phyloP scores from a whole-genome alignment of 1,140 invertebrate genomes.

The Acromyrmex heyeri region DNA sequence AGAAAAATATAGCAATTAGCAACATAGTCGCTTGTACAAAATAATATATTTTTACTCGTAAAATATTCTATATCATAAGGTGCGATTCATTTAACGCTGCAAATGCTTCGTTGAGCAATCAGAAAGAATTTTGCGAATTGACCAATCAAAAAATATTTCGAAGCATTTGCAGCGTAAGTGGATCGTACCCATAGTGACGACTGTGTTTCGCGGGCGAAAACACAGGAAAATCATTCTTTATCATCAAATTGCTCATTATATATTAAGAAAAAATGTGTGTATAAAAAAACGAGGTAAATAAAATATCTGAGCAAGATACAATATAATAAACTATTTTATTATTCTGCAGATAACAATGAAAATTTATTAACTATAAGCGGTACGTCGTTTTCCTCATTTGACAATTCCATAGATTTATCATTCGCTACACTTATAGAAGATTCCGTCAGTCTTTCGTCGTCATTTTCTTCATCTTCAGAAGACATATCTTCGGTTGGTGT shows the following conservation, averaged over 20 bases:
- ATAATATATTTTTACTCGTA: conserved; percentile 62
- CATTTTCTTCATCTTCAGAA: conserved; percentile 76
- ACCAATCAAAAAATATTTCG: too few species aligned
- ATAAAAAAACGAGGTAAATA: conserved; percentile 27
- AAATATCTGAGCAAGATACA: conserved; percentile 23
- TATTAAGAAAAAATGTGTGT: conserved; percentile 37
- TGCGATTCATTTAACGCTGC: too few species aligned
- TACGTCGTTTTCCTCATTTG: conserved; percentile 62
- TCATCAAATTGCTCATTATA: conserved; percentile 53
- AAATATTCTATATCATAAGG: conserved; percentile 51
- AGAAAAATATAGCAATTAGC: conserved; percentile 35
- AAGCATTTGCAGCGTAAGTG: too few species aligned
- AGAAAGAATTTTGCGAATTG: too few species aligned
- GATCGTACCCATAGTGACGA: neutral
- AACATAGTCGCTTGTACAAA: conserved; percentile 50
- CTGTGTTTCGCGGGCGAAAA: conserved; percentile 59
- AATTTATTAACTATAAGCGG: conserved; percentile 82
- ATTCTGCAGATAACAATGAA: conserved; percentile 75
- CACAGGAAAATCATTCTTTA: conserved; percentile 20
- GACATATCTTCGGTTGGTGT: conserved; percentile 59
- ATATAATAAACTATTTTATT: conserved; percentile 45
- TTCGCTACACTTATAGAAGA: conserved; percentile 26
- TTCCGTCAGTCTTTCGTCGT: conserved; percentile 64
- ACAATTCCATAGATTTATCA: conserved; percentile 62
- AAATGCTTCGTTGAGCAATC: too few species aligned